Conservation (phyloP, 2,888 invertebrate species). For the Tetragonisca angustula region DNA sequence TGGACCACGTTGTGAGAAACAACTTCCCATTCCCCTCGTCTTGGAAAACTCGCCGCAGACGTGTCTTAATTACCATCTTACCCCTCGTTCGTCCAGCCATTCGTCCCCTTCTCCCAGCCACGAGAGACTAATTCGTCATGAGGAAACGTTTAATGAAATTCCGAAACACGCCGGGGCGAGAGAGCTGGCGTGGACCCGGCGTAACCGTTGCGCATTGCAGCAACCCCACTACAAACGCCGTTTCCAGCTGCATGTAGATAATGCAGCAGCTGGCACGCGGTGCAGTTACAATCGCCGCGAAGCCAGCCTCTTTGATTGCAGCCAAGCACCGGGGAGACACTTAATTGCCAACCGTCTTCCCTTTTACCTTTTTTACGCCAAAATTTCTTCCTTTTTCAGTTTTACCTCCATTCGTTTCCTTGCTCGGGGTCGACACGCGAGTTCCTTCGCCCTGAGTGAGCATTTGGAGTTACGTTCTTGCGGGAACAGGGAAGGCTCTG, state of each 20-base stretch:
- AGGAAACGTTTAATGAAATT: slow-evolving; percentile 55
- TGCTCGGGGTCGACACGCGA: not conserved
- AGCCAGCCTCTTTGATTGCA: slow-evolving; percentile 30
- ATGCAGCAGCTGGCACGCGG: slow-evolving; percentile 57
- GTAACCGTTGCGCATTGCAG: slow-evolving; percentile 75
- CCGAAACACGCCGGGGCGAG: slow-evolving; percentile 50
- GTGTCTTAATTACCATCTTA: slow-evolving; percentile 28
- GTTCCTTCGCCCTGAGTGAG: no score
- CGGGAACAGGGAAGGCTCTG: not conserved
- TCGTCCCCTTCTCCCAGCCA: not conserved
- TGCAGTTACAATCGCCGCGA: slow-evolving; percentile 52
- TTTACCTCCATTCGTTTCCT: not conserved
- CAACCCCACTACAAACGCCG: slow-evolving; percentile 65
- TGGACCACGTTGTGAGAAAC: not conserved
- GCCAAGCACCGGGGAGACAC: not conserved
- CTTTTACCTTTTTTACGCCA: not conserved
- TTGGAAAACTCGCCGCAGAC: not conserved
- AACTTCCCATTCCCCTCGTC: not conserved
- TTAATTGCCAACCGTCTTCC: slow-evolving; percentile 19
- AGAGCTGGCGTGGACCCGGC: slow-evolving; percentile 51
- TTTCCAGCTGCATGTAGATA: slow-evolving; percentile 52
- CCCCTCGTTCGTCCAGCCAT: not conserved
- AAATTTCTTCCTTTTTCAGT: not conserved
- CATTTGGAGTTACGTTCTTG: no score
- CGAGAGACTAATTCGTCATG: slow-evolving; percentile 39